Percentiles rank a stretch among this genome's conserved stretches.
These are phyloP conservation scores for Egretta garzetta DNA, from an alignment of 2,113 vertebrate species.

Conservation along the genomic window DNA sequence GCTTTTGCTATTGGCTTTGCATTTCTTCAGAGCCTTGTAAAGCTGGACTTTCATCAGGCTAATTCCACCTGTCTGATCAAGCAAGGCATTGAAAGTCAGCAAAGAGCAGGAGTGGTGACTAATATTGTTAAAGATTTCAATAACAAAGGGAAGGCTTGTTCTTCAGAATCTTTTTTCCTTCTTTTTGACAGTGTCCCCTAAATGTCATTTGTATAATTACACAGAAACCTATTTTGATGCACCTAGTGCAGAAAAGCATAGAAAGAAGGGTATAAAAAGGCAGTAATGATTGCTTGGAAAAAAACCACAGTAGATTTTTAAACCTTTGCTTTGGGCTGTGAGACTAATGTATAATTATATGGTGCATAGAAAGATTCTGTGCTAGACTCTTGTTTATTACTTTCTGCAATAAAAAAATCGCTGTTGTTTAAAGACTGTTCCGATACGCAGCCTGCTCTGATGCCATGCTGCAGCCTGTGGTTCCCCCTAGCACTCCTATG, in stretches of 20 bases:
- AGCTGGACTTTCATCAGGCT: background rate
- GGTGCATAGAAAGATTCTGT: background rate
- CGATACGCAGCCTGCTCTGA: background rate
- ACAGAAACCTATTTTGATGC: background rate
- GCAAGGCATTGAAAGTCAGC: background rate
- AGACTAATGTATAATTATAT: background rate
- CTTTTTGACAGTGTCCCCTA: background rate
- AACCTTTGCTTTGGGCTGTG: background rate
- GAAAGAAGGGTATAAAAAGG: background rate
- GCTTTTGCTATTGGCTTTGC: background rate
- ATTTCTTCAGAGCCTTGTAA: background rate
- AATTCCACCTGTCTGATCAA: background rate
- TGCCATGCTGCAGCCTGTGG: background rate
- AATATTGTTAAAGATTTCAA: background rate
- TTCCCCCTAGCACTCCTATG: background rate
- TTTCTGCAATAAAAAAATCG: background rate
- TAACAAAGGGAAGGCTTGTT: background rate
- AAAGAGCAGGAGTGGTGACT: background rate
- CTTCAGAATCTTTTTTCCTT: background rate
- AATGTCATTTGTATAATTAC: constrained; percentile 29
- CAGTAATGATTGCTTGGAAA: background rate
- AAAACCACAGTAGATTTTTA: background rate
- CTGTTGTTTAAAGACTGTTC: background rate
- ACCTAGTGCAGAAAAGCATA: background rate
- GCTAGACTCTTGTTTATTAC: background rate